A percentile compares a stretch with the other conserved stretches of the same genome.
phyloP scores from a whole-genome alignment of 2,113 vertebrate species.

The Dasyurus viverrinus region DNA sequence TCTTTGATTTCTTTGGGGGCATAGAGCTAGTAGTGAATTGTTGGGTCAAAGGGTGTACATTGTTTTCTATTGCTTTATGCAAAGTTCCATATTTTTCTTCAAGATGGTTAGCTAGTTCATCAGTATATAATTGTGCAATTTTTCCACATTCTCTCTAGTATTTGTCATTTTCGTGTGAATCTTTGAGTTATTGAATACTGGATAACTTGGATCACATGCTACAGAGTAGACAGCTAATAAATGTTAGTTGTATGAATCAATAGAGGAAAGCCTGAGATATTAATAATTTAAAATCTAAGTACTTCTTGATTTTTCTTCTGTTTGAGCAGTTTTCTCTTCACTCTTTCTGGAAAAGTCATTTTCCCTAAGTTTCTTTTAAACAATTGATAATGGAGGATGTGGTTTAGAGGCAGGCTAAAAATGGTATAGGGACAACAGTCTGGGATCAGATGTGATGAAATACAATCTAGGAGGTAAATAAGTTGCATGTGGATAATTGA shows the following conservation, averaged over 20 bases:
- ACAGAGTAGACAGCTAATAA: neutral
- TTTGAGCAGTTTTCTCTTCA: neutral
- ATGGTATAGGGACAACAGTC: neutral
- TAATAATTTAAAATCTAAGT: no score
- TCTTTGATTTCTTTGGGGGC: neutral
- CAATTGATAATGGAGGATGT: neutral
- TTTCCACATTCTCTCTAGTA: neutral
- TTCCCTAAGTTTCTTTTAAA: neutral
- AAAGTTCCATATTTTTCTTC: neutral
- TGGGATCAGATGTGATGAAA: neutral
- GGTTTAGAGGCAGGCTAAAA: neutral
- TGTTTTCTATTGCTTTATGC: neutral
- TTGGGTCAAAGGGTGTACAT: neutral
- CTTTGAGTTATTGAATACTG: neutral
- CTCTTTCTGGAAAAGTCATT: neutral
- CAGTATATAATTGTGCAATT: neutral
- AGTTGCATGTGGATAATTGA: neutral
- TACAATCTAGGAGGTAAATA: neutral
- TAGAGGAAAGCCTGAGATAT: neutral
- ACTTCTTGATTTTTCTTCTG: slow-evolving; percentile 18
- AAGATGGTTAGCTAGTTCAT: neutral
- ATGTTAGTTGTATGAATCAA: neutral
- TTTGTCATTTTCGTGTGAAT: neutral
- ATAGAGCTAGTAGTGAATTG: neutral
- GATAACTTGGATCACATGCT: neutral